Base-by-base conservation (phyloP, 2,113 vertebrate genomes). In the Colius striatus region DNA sequence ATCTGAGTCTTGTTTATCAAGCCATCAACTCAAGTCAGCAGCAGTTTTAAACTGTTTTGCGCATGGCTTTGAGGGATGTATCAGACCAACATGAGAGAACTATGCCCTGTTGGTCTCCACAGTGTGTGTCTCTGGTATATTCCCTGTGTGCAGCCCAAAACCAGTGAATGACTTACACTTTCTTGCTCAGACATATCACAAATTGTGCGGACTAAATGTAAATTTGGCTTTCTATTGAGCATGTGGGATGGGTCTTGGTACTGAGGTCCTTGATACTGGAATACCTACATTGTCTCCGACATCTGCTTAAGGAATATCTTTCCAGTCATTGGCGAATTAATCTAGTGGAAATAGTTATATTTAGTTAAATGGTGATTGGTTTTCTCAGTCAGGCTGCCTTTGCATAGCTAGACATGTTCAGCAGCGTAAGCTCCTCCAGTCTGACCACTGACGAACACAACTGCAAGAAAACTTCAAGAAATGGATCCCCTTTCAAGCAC, bases 301-400 rank as follows among this genome's bases (percentile, higher is more conserved):
- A 78, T 80, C 36, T 74, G n/a, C 54, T 85, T 85, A 48, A 87
- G 70, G 80, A 92, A 41, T 54, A 66, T 12, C 16, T 92, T 94
- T 93, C 70, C 22, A 22, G 58, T 54, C 84, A 75, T 53, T 13
- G 16, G 67, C 47, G 83, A 60, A 83, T 79, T 62, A 91, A 71
- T 96, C 50, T 32, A 87, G 48, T 2, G 22, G 73, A 76, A 92
- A 79, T 19, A 45, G 30, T 80, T 90, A 8, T 54, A 65, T 71
- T 95, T 92, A 85, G 54, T 57, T 17, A 38, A 41, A 38, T 6
- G 87, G 10, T 36, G 54, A 47, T 70, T 0, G 0, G 30, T 81
- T 89, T 50, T 84, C 17, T 50, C 77, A 75, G 21, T 41, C 43
- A 47, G 21, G 9, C 36, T 85, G 36, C 38, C 17, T 93, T 84